Conservation (phyloP, 2,888 invertebrate species). For the Drepana falcataria region DNA sequence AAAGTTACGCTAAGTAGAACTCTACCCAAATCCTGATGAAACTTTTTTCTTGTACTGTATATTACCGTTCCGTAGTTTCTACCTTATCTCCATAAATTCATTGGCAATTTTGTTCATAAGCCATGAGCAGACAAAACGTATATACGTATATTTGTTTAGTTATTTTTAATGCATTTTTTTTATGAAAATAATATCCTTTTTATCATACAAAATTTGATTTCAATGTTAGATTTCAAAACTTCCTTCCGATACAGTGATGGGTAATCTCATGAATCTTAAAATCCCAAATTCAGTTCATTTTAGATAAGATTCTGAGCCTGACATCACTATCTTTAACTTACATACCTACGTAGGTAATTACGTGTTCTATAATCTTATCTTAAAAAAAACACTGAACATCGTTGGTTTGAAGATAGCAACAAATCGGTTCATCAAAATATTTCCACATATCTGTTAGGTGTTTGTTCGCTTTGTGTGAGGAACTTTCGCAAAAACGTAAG, state of each 20-base stretch:
- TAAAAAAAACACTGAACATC: conserved; percentile 13
- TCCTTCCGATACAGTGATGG: too few species aligned
- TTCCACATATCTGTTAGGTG: background rate
- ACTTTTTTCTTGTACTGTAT: conserved; percentile 41
- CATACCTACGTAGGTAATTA: conserved; percentile 15
- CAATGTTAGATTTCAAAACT: too few species aligned
- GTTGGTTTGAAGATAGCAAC: conserved; percentile 8
- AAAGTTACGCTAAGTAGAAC: conserved; percentile 59
- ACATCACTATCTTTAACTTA: conserved; percentile 15
- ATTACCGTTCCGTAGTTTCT: conserved; percentile 32
- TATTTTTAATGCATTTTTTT: too few species aligned
- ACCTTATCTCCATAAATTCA: conserved; percentile 20
- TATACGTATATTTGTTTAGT: too few species aligned
- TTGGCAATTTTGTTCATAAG: too few species aligned
- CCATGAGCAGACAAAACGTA: too few species aligned
- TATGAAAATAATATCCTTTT: too few species aligned
- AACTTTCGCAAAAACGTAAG: too few species aligned
- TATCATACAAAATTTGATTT: too few species aligned
- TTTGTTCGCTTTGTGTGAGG: too few species aligned
- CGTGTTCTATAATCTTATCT: conserved; percentile 22
- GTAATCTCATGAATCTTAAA: background rate
- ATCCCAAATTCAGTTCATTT: conserved; percentile 1
- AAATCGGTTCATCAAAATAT: background rate
- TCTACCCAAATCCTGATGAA: conserved; percentile 51
- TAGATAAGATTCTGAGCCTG: conserved; percentile 11